phyloP scores from a whole-genome alignment of 2,888 invertebrate genomes.

The Trichopria drosophilae region DNA sequence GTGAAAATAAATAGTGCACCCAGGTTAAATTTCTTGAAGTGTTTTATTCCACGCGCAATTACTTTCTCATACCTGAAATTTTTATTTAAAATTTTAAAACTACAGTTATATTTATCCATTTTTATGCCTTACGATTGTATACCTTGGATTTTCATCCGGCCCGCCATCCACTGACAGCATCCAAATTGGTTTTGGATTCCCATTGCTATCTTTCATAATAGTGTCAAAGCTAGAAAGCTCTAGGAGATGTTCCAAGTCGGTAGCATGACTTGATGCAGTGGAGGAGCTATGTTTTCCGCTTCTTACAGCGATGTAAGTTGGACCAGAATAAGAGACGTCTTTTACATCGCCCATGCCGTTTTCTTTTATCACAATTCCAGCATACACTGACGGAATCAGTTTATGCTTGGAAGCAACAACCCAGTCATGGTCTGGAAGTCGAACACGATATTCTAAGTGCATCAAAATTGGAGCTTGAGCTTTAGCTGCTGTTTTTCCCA shows the following conservation, averaged over 20 bases:
- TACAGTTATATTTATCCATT: too few species aligned
- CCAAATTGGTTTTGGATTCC: constrained; percentile 42
- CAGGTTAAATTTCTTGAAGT: constrained; percentile 29
- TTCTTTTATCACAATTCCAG: constrained; percentile 37
- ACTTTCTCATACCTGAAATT: constrained; percentile 27
- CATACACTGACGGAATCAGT: constrained; percentile 48
- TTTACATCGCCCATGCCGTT: constrained; percentile 40
- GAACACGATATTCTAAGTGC: constrained; percentile 41
- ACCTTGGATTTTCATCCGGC: constrained; percentile 43
- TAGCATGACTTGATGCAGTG: constrained; percentile 40
- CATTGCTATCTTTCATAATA: constrained; percentile 26
- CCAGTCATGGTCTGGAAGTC: constrained; percentile 46
- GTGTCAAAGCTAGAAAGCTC: constrained; percentile 33
- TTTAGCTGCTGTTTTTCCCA: too few species aligned
- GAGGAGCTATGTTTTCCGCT: constrained; percentile 41
- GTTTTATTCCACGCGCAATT: constrained; percentile 23
- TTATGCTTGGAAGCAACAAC: too few species aligned
- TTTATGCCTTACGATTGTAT: too few species aligned
- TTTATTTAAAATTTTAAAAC: too few species aligned
- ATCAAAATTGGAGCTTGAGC: too few species aligned
- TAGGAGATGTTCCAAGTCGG: constrained; percentile 9
- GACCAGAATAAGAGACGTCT: constrained; percentile 52
- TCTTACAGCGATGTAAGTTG: constrained; percentile 53
- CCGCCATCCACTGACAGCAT: constrained; percentile 43
- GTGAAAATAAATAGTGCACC: constrained; percentile 32